Conservation (phyloP, 1,140 invertebrate genomes). For the Polypedilum pembai region DNA sequence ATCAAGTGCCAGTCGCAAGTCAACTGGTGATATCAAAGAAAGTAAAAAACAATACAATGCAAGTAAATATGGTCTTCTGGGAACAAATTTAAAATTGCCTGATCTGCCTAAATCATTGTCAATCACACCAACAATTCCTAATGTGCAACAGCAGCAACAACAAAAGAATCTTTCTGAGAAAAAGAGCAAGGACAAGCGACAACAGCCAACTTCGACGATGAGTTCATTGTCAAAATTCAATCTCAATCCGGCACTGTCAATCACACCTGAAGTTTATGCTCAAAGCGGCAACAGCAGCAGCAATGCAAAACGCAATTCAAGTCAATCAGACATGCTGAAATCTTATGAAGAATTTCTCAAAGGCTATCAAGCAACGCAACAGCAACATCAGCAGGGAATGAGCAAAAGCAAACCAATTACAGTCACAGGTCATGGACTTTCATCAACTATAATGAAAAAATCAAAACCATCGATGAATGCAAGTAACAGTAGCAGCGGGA, state of each 20-base stretch:
- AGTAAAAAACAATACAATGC: not conserved
- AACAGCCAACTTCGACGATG: not conserved
- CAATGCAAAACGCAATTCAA: slow-evolving; percentile 14
- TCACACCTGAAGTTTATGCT: not conserved
- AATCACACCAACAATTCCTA: not conserved
- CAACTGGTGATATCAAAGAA: not conserved
- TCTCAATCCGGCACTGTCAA: not conserved
- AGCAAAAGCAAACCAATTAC: not conserved
- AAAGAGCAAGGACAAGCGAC: not conserved
- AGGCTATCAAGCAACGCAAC: not conserved
- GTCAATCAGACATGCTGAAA: not conserved
- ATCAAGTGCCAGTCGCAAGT: not conserved
- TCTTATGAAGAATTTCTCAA: slow-evolving; percentile 16
- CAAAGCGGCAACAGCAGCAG: not conserved
- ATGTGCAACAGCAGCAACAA: not conserved
- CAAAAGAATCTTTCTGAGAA: not conserved
- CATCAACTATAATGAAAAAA: not conserved
- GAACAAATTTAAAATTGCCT: not conserved
- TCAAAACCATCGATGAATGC: not conserved
- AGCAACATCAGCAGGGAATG: not conserved
- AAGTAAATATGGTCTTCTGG: not conserved
- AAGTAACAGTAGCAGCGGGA: not conserved
- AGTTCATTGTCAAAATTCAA: slow-evolving; percentile 11
- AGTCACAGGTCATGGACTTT: not conserved
- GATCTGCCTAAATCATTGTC: slow-evolving; percentile 22